Base-by-base conservation (phyloP, 1,140 invertebrate species). In the Brachionus rubens region DNA sequence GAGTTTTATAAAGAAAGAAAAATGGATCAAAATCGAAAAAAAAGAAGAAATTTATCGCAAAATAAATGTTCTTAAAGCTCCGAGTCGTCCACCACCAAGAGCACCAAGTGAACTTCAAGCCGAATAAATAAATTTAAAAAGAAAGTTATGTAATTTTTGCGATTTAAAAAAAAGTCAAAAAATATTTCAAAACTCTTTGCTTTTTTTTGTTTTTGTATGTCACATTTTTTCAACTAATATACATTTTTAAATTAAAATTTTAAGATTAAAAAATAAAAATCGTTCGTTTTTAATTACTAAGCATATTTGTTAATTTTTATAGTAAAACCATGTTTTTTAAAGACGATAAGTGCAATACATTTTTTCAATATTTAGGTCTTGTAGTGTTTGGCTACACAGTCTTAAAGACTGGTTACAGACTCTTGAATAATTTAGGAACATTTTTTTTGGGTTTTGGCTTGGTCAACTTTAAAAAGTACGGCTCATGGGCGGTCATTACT, bases 401-500 rank as follows among this genome's bases (percentile, higher is more conserved):
- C 24, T 12, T 72, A 30, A 72, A 72, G 41, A 48, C 10, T 24
- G 30, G 26, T 33, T 41, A 21, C 14, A 47, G 50, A 14, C 12
- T 72, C 21, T 36, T 54, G n/a, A 72, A 72, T 16, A 72, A 72
- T 40, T 5, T 72, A 7, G 50, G 28, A 40, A 72, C 68, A 40
- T 72, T 72, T 54, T 72, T 36, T 26, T 4, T 72, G 24, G 68
- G 68, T 33, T 33, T 40, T 40, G 68, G 68, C 41, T 50, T 28
- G 12, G 54, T 65, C 5, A 16, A 76, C 33, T 40, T 76, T 16
- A 65, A 76, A 48, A 48, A 41, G 40, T 41, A 21, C 24, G 56
- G 56, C n/a, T 30, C 52, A 47, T 76, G 75, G 75, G 76, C 86
- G 88, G 91, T 96, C 76, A 85, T 95, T 0, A 96, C 93, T 33